These are phyloP conservation scores for Chaenodraco wilsoni DNA, from an alignment of 2,797 vertebrate species.

Conservation along the genomic window DNA sequence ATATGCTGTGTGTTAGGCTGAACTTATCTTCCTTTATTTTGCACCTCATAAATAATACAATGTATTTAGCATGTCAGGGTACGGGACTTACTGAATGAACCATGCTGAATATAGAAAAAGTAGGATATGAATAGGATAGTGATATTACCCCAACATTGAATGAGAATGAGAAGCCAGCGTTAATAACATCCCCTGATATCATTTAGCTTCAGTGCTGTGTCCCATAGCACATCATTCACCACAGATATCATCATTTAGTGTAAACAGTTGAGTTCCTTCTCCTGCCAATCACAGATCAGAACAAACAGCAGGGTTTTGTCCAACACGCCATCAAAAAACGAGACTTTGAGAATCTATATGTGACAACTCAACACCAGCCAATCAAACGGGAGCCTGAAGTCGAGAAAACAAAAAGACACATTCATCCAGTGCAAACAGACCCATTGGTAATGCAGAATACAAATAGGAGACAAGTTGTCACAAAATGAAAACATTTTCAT, in stretches of 20 bases:
- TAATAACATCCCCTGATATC: slow-evolving; percentile 56
- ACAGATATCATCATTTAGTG: slow-evolving; percentile 48
- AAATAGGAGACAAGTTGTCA: slow-evolving; percentile 28
- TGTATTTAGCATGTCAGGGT: slow-evolving; percentile 6
- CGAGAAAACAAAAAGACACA: slow-evolving; percentile 39
- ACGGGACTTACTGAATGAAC: slow-evolving; percentile 2
- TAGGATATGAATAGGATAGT: slow-evolving; percentile 1
- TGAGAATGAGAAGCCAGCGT: slow-evolving; percentile 42
- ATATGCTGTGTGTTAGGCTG: neutral
- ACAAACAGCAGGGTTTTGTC: slow-evolving; percentile 48
- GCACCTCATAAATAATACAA: slow-evolving; percentile 8
- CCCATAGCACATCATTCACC: slow-evolving; percentile 28
- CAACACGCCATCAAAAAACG: slow-evolving; percentile 5
- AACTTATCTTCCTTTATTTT: neutral
- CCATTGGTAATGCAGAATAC: slow-evolving; percentile 12
- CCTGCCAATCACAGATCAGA: slow-evolving; percentile 55
- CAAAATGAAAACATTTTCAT: slow-evolving; percentile 24
- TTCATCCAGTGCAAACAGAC: slow-evolving; percentile 41
- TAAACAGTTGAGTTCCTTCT: slow-evolving; percentile 61
- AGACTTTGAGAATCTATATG: slow-evolving; percentile 26
- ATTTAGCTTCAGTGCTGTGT: slow-evolving; percentile 65
- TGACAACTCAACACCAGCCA: slow-evolving; percentile 31
- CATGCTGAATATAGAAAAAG: slow-evolving; percentile 23
- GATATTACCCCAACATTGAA: slow-evolving; percentile 7
- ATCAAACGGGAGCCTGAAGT: slow-evolving; percentile 6